phyloP scores from a whole-genome alignment of 2,797 vertebrate species.

The Peromyscus aztecus region DNA sequence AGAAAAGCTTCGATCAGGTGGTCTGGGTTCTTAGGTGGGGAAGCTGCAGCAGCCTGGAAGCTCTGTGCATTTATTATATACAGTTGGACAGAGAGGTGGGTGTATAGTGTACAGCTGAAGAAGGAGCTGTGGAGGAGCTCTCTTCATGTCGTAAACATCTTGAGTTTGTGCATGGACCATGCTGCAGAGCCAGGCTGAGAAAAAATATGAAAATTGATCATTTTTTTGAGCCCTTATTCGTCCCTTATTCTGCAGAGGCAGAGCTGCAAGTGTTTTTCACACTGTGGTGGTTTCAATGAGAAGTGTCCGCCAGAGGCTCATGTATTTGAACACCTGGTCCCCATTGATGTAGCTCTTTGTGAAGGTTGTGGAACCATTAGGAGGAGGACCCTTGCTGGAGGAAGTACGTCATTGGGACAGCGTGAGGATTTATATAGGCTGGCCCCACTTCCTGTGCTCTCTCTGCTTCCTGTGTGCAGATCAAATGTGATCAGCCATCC shows the following conservation, averaged over 20 bases:
- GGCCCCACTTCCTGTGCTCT: neutral
- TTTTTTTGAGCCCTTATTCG: neutral
- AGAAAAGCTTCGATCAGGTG: neutral
- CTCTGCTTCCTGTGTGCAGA: neutral
- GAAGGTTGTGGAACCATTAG: neutral
- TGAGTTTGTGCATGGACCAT: accelerated
- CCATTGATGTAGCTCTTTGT: neutral
- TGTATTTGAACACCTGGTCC: neutral
- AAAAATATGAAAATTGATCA: neutral
- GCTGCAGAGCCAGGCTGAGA: neutral
- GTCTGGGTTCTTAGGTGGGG: neutral
- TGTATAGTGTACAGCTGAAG: neutral
- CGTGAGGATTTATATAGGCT: neutral
- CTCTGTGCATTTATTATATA: neutral
- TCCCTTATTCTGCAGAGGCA: neutral
- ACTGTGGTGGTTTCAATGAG: neutral
- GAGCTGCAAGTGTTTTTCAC: neutral
- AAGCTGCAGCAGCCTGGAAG: neutral
- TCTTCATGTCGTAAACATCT: neutral
- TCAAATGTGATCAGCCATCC: neutral
- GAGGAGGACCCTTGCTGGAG: neutral
- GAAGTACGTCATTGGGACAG: no score
- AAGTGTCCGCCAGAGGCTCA: neutral
- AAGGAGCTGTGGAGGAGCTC: neutral
- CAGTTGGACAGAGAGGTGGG: neutral